Evolutionary conservation across 2,797 vertebrate species (phyloP).

Genomic region (Steatocranus sp.): DNA sequence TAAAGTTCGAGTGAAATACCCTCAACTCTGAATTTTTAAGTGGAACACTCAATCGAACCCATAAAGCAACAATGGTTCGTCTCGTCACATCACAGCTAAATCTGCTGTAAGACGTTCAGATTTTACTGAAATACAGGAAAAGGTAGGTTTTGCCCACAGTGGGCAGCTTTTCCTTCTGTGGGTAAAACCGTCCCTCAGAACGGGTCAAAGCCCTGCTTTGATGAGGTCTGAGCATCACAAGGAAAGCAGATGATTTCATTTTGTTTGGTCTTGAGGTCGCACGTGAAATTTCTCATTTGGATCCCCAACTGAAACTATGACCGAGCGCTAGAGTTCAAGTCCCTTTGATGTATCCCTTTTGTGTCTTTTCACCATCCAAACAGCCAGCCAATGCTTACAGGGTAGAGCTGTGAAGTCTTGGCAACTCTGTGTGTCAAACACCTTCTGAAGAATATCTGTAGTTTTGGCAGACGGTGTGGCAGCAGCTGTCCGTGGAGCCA

Average conservation of each 20-base stretch:
- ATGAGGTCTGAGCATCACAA: slow-evolving; percentile 12
- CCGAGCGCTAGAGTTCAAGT: slow-evolving; percentile 29
- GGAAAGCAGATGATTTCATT: slow-evolving; percentile 23
- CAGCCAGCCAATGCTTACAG: neutral
- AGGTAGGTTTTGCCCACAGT: neutral
- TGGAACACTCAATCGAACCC: neutral
- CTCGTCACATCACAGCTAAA: neutral
- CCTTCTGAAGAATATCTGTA: slow-evolving; percentile 14
- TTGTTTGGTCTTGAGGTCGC: neutral
- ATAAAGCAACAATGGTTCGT: neutral
- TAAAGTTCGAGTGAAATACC: neutral
- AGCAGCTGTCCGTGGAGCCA: neutral
- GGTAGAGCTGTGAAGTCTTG: neutral
- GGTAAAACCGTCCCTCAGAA: neutral
- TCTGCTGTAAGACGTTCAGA: neutral
- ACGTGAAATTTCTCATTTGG: slow-evolving; percentile 21
- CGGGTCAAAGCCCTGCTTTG: slow-evolving; percentile 1
- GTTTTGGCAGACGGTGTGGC: neutral
- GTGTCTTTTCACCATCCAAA: slow-evolving; percentile 3
- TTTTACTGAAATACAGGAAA: neutral
- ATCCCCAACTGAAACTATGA: slow-evolving; percentile 19
- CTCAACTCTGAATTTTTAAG: neutral
- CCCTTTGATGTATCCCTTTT: slow-evolving; percentile 1
- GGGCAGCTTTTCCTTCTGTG: neutral
- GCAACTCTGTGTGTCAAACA: neutral